phyloP scores from a whole-genome alignment of 2,888 invertebrate genomes.

The Yponomeuta malinellus region DNA sequence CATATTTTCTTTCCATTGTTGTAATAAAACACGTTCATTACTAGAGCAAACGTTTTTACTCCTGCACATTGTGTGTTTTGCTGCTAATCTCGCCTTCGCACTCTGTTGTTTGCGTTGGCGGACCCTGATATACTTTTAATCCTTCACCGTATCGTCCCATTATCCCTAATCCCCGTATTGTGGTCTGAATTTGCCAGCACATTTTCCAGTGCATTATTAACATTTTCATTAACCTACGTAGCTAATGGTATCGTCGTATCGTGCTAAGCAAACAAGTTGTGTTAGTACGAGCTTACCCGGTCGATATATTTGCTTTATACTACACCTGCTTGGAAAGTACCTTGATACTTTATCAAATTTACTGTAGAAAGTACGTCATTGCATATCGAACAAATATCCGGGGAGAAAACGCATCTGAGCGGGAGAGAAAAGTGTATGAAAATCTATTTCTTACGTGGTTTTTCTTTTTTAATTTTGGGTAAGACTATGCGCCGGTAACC shows the following conservation, averaged over 20 bases:
- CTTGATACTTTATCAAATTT: too few relatives aligned
- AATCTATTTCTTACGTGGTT: too few relatives aligned
- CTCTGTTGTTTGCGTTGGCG: constrained; percentile 29
- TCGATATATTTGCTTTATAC: background rate
- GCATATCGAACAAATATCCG: too few relatives aligned
- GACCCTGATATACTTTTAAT: constrained; percentile 34
- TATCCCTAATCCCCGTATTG: constrained; percentile 33
- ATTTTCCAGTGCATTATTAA: constrained; percentile 26
- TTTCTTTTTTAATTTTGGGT: too few relatives aligned
- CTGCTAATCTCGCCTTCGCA: constrained; percentile 22
- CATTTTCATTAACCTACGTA: constrained; percentile 23
- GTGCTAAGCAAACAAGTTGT: background rate
- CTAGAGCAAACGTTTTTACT: constrained; percentile 25
- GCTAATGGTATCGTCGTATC: background rate
- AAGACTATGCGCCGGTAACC: too few relatives aligned
- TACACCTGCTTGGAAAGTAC: too few relatives aligned
- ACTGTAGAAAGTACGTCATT: too few relatives aligned
- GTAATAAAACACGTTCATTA: constrained; percentile 1
- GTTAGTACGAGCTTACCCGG: background rate
- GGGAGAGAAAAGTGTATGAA: too few relatives aligned
- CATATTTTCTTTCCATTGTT: background rate
- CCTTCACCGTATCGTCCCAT: constrained; percentile 34
- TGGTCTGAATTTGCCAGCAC: background rate
- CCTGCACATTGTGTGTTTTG: constrained; percentile 32
- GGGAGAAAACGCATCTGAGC: too few relatives aligned